Base-by-base conservation (phyloP, 2,888 invertebrate species). In the Caradrina kadenii region DNA sequence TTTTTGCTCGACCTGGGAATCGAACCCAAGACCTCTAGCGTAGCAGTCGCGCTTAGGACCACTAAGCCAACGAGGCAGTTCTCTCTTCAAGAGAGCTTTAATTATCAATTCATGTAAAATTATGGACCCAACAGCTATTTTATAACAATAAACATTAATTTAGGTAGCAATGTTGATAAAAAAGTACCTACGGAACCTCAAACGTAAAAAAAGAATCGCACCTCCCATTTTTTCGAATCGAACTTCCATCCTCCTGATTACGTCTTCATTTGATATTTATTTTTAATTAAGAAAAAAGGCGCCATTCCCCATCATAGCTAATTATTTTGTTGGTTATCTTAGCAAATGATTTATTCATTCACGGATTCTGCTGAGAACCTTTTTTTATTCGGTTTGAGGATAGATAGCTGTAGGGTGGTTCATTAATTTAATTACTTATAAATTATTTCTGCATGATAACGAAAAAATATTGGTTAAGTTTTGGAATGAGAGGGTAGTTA, bases 301-400 rank as follows among this genome's bases (percentile, higher is more conserved):
- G 87, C 83, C 83, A 83, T 74, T 79, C 84, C 81, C 85, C 86
- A 86, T 85, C 80, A 83, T 83, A 87, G 84, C 91, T 94, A 94
- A 95, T 95, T 95, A 95, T 94, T 93, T 93, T 89, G 84, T 84
- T 90, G 90, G 92, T 94, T 95, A 95, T 94, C 94, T 93, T 85
- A 82, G 80, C 80, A 83, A 89, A 92, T 95, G 94, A 95, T 95
- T 94, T 94, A 95, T 95, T 90, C 89, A 88, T 81, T 68, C 81
- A 73, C 53, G 52, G 78, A 66, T 62, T 74, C 65, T 75, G 77
- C 80, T 77, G 73, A 73, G 82, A 86, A 82, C 67, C 77, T 86
- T 87, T 88, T 90, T 92, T 89, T 87, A 82, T 87, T 88, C 82
- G 79, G 82, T 87, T 87, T 85, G 83, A 83, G 86, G 86, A 91